Base-by-base conservation (phyloP, 2,797 vertebrate genomes). In the Melopsittacus undulatus region DNA sequence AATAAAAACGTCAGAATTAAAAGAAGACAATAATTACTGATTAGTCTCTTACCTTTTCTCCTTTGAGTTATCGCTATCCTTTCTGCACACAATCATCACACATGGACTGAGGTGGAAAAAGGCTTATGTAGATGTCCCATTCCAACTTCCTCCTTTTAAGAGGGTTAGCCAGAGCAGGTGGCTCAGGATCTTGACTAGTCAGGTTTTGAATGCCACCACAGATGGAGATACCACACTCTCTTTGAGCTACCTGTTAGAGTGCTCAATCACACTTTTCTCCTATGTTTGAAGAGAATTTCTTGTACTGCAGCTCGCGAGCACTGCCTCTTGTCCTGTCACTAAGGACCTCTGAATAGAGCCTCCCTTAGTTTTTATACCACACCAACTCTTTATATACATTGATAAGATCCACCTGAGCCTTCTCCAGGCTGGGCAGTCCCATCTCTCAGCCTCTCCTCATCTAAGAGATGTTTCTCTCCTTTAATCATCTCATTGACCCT, bases 291-390 rank as follows among this genome's bases (percentile, higher is more conserved):
- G 9, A 26, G 6, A 76, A 80, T 32, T 75, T 72, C 32, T 67
- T 36, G 9, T 38, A 56, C 52, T 72, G 72, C 36, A 34, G 15
- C 27, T 76, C 30, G 11, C 8, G 3, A 42, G 8, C 15, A 13
- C 1, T 22, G 3, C 34, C 17, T 70, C 26, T 64, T 15, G 4
- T 22, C 67, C 57, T 21, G 2, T 13, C 38, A 43, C 43, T n/a
- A 49, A 56, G 8, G 3, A 8, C 5, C 14, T 22, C 13, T 26
- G 10, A 45, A 4, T 5, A 57, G 2, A 74, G 2, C 3, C 8
- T 14, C 0, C 0, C 30, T 61, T 52, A 13, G 7, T 7, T 13
- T 61, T 61, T 24, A 48, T 2, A 27, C 4, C 5, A 7, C 49
- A 48, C n/a, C 69, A 29, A n/a, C 30, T 67, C 38, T 80, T 87